A percentile compares a stretch with the other conserved stretches of the same genome.
Evolutionary conservation across 1,140 invertebrate species (phyloP).

Genomic region (Asobara japonica): DNA sequence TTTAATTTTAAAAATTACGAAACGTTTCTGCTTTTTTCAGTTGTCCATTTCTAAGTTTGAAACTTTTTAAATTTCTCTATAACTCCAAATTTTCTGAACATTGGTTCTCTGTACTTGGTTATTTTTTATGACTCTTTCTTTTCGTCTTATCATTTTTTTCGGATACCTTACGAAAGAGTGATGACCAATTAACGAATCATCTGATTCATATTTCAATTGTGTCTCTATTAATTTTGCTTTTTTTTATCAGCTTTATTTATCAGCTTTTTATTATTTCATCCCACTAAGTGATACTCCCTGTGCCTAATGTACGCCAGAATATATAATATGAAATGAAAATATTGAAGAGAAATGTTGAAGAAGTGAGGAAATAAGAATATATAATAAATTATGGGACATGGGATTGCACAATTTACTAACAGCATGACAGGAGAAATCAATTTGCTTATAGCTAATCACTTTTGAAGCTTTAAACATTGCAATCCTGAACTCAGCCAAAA

Average conservation of each 20-base stretch:
- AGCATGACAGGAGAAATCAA: constrained; percentile 59
- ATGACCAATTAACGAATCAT: not conserved
- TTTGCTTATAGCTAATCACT: too few species aligned
- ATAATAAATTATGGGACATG: too few species aligned
- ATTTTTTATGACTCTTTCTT: too few species aligned
- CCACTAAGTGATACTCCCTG: not conserved
- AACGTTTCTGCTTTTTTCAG: too few species aligned
- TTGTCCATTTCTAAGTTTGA: too few species aligned
- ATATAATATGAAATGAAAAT: not conserved
- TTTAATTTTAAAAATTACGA: too few species aligned
- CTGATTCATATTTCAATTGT: not conserved
- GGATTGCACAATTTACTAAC: constrained; percentile 56
- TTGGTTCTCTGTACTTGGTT: too few species aligned
- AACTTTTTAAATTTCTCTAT: too few species aligned
- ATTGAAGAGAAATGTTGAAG: not conserved
- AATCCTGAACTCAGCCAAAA: not conserved
- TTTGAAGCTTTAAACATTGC: constrained; percentile 40
- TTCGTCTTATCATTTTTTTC: not conserved
- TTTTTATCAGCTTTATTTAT: not conserved
- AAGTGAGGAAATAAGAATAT: too few species aligned
- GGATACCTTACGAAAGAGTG: too few species aligned
- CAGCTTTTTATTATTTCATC: not conserved
- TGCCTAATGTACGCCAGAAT: not conserved
- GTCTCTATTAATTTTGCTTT: not conserved
- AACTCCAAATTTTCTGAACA: too few species aligned